Evolutionary conservation across 1,140 invertebrate species (phyloP).

Genomic region (Probaryconus sp.): DNA sequence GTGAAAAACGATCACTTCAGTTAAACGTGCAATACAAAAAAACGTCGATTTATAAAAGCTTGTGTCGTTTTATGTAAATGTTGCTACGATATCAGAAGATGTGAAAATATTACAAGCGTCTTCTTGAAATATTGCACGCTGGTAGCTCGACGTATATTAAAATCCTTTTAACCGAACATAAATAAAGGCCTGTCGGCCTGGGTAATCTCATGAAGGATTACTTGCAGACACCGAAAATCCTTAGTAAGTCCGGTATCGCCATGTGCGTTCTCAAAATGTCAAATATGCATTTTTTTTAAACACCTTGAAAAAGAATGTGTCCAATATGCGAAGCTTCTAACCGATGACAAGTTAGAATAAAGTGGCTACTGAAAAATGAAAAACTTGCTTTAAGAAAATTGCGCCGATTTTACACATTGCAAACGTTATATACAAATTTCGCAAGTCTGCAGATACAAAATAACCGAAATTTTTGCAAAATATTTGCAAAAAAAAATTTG

Average conservation of each 20-base stretch:
- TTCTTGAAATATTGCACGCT: conserved; percentile 52
- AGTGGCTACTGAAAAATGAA: too few species aligned
- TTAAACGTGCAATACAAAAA: background rate
- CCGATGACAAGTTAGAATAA: too few species aligned
- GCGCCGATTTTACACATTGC: too few species aligned
- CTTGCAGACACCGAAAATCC: conserved; percentile 50
- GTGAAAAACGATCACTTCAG: background rate
- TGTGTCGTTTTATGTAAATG: conserved; percentile 39
- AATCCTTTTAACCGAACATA: conserved; percentile 61
- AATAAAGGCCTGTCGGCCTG: conserved; percentile 45
- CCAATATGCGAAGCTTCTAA: too few species aligned
- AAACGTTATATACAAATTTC: too few species aligned
- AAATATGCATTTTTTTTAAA: conserved; percentile 37
- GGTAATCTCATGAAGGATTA: conserved; percentile 56
- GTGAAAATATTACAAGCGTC: conserved; percentile 48
- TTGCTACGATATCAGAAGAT: conserved; percentile 33
- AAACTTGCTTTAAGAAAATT: too few species aligned
- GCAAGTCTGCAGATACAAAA: too few species aligned
- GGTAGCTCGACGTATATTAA: conserved; percentile 57
- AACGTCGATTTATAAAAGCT: conserved; percentile 30
- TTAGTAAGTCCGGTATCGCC: conserved; percentile 40
- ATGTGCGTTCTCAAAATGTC: conserved; percentile 44
- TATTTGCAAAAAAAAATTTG: too few species aligned
- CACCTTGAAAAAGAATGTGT: too few species aligned
- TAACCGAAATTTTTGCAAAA: too few species aligned